Evolutionary conservation across 1,140 invertebrate genomes (phyloP), one percentile per base, ranked within the genome.

Genomic region (Sinonovacula constricta): DNA sequence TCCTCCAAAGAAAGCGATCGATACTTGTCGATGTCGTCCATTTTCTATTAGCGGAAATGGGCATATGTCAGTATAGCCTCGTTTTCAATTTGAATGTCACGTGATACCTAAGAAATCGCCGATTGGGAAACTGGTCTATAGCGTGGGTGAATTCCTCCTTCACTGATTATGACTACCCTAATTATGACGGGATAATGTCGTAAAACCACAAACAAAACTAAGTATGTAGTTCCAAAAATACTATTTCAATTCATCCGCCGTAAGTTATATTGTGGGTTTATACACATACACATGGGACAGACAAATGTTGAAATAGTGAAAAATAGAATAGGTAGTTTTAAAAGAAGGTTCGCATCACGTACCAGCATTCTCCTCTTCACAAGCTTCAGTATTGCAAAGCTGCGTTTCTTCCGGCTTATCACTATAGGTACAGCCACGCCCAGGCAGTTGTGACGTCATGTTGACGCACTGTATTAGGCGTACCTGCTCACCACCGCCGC

Each of bases 401-500:
- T 90, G 87, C 26, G 81, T 82, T 56, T 89, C 87, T 0, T 78
- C 71, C 24, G 91, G 92, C 81, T 89, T 90, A 5, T 80, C 34
- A 0, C 80, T 69, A 0, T 66, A 18, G 33, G 86, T 78, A 83
- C 92, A 92, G 3, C 88, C 90, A 0, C 83, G 69, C 3, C 86
- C 84, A n/a, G 87, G 68, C 30, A 84, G 80, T 57, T 91, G 87
- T 18, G 90, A 90, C 22, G 89, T 86, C 57, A 88, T 74, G 67
- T 93, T 90, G 0, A 92, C 88, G 83, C 91, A 92, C 75, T 91
- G 85, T 5, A 90, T 86, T 60, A 90, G 83, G 22, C 89, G 80
- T 7, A 86, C 77, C 77, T 91, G 89, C 24, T 82, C 71, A 5
- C 88, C 89, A 31, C 81, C 85, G 12, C 85, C 87, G 76, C 88